phyloP scores from a whole-genome alignment of 2,888 invertebrate genomes.

The Synergus gifuensis region DNA sequence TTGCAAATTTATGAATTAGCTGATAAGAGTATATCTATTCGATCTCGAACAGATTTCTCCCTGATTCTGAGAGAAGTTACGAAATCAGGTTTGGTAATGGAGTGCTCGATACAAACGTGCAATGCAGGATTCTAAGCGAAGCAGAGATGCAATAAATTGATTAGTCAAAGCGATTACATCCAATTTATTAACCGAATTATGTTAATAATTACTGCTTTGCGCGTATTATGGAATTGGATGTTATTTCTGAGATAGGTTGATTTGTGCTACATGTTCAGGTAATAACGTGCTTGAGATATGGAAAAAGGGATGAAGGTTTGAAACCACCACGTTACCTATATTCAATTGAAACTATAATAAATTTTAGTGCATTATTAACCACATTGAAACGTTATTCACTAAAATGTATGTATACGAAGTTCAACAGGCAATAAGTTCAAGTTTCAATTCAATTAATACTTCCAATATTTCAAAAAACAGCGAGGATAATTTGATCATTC shows the following conservation, averaged over 20 bases:
- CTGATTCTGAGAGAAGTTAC: conserved; percentile 32
- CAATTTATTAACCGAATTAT: conserved; percentile 31
- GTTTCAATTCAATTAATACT: no score
- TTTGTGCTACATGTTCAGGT: background rate
- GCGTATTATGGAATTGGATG: background rate
- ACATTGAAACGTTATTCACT: no score
- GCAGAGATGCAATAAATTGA: conserved; percentile 52
- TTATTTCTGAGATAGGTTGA: background rate
- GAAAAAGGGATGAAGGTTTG: no score
- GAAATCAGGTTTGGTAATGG: conserved; percentile 28
- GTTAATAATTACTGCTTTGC: conserved; percentile 19
- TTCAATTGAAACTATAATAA: no score
- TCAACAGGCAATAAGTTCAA: no score
- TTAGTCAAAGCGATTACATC: conserved; percentile 38
- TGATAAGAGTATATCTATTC: conserved; percentile 36
- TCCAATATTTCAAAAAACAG: no score
- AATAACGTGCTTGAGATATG: no score
- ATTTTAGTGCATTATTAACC: no score
- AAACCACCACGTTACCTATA: background rate
- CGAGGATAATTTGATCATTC: no score
- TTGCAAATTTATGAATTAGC: conserved; percentile 54
- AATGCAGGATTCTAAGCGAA: conserved; percentile 42
- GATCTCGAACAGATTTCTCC: conserved; percentile 35
- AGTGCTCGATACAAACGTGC: conserved; percentile 13
- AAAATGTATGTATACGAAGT: no score